Evolutionary conservation across 2,888 invertebrate genomes (phyloP).

Genomic region (Microctonus brassicae): DNA sequence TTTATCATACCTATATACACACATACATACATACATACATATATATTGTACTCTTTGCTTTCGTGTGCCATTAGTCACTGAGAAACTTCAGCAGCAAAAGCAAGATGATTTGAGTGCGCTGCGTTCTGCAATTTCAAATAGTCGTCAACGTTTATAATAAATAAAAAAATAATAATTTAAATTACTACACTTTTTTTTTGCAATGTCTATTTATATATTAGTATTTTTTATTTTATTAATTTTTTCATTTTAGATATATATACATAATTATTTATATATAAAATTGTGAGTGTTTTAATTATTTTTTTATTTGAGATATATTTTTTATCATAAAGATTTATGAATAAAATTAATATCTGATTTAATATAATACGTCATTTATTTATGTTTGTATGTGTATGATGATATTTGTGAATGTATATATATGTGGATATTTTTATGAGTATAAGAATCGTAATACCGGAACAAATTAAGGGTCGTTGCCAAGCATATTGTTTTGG

Average conservation of each 20-base stretch:
- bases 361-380: too few species aligned
- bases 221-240: too few species aligned
- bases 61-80: conserved; percentile 47
- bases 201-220: too few species aligned
- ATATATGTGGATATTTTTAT: not conserved
- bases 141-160: not conserved
- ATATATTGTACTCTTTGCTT: conserved; percentile 30
- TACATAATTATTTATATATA: too few species aligned
- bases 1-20: conserved; percentile 11
- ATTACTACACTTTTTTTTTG: too few species aligned
- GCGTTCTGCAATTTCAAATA: not conserved
- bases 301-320: too few species aligned
- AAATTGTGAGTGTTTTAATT: too few species aligned
- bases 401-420: not conserved
- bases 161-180: conserved; percentile 17
- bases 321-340: too few species aligned
- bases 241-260: too few species aligned
- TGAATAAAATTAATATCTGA: too few species aligned
- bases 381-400: too few species aligned
- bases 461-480: conserved; percentile 53
- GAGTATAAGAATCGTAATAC: conserved; percentile 40
- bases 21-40: not conserved
- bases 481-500: conserved; percentile 54
- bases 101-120: conserved; percentile 32
- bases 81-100: conserved; percentile 34